phyloP scores from a whole-genome alignment of 2,888 invertebrate species.

The Andrena camellia region DNA sequence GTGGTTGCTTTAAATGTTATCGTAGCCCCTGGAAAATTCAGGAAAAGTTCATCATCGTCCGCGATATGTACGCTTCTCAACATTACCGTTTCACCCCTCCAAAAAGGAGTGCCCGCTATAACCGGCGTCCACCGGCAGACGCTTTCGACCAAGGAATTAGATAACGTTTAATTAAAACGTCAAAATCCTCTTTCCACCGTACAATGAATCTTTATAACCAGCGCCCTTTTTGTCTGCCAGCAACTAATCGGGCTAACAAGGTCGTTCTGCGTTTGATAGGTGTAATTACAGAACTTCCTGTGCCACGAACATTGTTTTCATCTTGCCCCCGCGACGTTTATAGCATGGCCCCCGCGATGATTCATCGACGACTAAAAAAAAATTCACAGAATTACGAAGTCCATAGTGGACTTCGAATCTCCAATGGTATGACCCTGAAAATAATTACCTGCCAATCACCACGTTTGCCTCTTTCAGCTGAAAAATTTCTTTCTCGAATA shows the following conservation, averaged over 20 bases:
- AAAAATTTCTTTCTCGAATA: too few species aligned
- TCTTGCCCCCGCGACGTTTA: slow-evolving; percentile 48
- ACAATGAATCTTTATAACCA: slow-evolving; percentile 40
- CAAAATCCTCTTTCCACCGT: slow-evolving; percentile 39
- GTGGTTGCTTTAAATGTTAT: neutral
- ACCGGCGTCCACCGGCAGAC: neutral
- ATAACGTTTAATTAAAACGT: slow-evolving; percentile 59
- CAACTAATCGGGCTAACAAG: slow-evolving; percentile 38
- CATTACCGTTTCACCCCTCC: neutral
- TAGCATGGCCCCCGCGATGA: slow-evolving; percentile 37
- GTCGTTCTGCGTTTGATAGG: slow-evolving; percentile 62
- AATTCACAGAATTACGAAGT: neutral
- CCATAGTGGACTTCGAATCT: too few species aligned
- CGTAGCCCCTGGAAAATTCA: too few species aligned
- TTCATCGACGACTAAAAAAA: slow-evolving; percentile 49
- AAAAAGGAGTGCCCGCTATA: neutral
- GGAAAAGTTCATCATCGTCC: neutral
- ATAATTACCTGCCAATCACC: too few species aligned
- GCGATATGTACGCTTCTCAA: neutral
- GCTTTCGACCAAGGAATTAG: slow-evolving; percentile 30
- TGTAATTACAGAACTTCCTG: slow-evolving; percentile 62
- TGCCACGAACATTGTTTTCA: slow-evolving; percentile 48
- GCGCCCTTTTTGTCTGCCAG: slow-evolving; percentile 32
- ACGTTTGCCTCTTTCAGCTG: too few species aligned
- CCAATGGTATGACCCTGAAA: too few species aligned